Percentiles rank a stretch among this genome's conserved stretches.
These are phyloP conservation scores for Ips nitidus DNA, from an alignment of 1,140 invertebrate genomes.

Conservation along the genomic window DNA sequence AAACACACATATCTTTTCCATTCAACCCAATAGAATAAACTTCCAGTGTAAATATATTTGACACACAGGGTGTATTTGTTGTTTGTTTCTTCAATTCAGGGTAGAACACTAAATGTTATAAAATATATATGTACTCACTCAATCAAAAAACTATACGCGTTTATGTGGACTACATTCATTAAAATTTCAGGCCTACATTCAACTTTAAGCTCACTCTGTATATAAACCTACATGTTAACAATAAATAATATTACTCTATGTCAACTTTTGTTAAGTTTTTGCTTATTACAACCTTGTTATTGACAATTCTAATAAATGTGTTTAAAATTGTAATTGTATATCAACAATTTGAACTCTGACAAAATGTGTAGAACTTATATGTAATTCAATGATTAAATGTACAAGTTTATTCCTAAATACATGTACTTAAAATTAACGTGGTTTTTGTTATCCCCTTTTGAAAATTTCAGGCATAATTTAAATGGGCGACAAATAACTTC, in stretches of 20 bases:
- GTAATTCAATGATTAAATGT: conserved; percentile 33
- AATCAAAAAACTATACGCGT: background rate
- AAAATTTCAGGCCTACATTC: conserved; percentile 13
- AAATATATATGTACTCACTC: too few species aligned
- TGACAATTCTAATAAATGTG: conserved; percentile 34
- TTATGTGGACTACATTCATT: too few species aligned
- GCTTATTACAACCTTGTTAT: conserved; percentile 18
- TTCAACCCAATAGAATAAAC: too few species aligned
- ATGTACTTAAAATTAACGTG: conserved; percentile 9
- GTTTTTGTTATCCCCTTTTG: conserved; percentile 12
- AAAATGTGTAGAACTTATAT: conserved; percentile 32
- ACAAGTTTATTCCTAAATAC: conserved; percentile 35
- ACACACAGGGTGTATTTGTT: too few species aligned
- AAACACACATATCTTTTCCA: too few species aligned
- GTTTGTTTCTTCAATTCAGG: too few species aligned
- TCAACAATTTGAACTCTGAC: conserved; percentile 28
- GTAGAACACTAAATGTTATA: too few species aligned
- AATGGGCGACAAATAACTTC: conserved; percentile 27
- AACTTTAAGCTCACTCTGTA: conserved; percentile 16
- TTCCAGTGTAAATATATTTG: too few species aligned
- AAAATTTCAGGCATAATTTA: conserved; percentile 11
- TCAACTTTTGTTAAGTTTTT: conserved; percentile 29
- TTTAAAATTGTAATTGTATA: conserved; percentile 36
- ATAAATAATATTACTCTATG: conserved; percentile 7
- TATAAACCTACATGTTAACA: conserved; percentile 4